A percentile compares a stretch with the other conserved stretches of the same genome.
Conservation (phyloP, 2,797 vertebrate genomes). For the Coregonus ussuriensis region DNA sequence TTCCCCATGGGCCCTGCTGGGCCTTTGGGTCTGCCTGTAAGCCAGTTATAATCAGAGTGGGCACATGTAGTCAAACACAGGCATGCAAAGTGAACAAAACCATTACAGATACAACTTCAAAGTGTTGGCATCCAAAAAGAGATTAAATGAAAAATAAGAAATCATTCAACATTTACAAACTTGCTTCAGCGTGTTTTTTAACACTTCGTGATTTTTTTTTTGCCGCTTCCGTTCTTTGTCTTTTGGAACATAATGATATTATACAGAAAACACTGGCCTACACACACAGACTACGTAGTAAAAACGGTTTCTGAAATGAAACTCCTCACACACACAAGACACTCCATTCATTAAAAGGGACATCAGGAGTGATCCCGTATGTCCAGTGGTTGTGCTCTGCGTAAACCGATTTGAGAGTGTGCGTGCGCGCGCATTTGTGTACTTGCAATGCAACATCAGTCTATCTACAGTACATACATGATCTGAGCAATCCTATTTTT, state of each 20-base stretch:
- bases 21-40: conserved; percentile 30
- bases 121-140: conserved; percentile 72
- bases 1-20: conserved; percentile 33
- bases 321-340: conserved; percentile 63
- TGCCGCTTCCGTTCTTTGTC: conserved; percentile 42
- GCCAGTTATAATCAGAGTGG: conserved; percentile 45
- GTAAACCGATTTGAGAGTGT: conserved; percentile 45
- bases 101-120: conserved; percentile 47
- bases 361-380: conserved; percentile 72
- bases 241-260: conserved; percentile 60
- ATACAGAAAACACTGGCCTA: conserved; percentile 91
- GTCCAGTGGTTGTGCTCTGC: conserved; percentile 69
- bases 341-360: conserved; percentile 68
- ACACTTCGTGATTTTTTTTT: conserved; percentile 48
- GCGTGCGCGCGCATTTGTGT: no score
- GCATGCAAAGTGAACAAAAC: conserved; percentile 76
- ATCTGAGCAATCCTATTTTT: neutral
- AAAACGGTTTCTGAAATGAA: conserved; percentile 82
- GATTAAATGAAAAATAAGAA: conserved; percentile 31
- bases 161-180: conserved; percentile 61
- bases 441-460: neutral
- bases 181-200: conserved; percentile 51
- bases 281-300: conserved; percentile 77
- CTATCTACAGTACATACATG: conserved; percentile 2
- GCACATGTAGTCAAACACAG: conserved; percentile 62